A percentile compares a stretch with the other conserved stretches of the same genome.
These are phyloP conservation scores for Drosophila rhopaloa DNA, from an alignment of 1,140 invertebrate species.

Conservation along the genomic window DNA sequence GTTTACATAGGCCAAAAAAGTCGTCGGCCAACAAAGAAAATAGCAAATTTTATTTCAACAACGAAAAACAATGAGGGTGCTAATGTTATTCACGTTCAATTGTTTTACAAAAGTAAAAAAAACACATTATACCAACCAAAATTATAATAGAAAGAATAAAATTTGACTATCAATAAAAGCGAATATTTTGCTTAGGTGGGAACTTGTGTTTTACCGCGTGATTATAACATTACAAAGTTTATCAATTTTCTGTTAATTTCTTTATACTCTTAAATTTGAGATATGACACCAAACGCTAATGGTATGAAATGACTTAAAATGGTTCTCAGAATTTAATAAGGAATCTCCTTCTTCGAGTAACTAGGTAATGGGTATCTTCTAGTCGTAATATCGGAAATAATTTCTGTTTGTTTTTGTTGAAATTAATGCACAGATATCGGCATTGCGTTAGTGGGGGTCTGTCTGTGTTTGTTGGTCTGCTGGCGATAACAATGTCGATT, in stretches of 20 bases:
- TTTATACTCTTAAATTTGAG: neutral
- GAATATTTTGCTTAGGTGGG: neutral
- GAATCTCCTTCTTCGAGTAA: neutral
- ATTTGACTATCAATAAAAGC: slow-evolving; percentile 18
- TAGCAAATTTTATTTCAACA: slow-evolving; percentile 13
- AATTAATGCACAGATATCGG: slow-evolving; percentile 43
- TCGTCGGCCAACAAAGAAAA: slow-evolving; percentile 7
- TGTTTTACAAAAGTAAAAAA: slow-evolving; percentile 20
- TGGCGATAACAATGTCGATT: slow-evolving; percentile 77
- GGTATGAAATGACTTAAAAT: too few species aligned
- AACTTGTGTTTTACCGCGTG: neutral
- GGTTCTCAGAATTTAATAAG: too few species aligned
- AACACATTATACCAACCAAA: slow-evolving; percentile 7
- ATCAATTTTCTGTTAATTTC: neutral
- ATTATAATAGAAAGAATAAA: slow-evolving; percentile 5
- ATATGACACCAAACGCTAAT: too few species aligned
- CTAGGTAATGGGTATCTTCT: slow-evolving; percentile 1
- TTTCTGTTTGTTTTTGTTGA: slow-evolving; percentile 31
- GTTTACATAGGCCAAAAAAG: slow-evolving; percentile 2
- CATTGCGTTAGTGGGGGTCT: slow-evolving; percentile 11
- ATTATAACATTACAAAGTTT: neutral
- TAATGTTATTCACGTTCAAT: slow-evolving; percentile 29
- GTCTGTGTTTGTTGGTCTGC: slow-evolving; percentile 19
- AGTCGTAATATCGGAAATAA: neutral
- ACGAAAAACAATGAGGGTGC: neutral